These are phyloP conservation scores for Phasianus colchicus DNA, from an alignment of 2,113 vertebrate genomes.

Conservation along the genomic window DNA sequence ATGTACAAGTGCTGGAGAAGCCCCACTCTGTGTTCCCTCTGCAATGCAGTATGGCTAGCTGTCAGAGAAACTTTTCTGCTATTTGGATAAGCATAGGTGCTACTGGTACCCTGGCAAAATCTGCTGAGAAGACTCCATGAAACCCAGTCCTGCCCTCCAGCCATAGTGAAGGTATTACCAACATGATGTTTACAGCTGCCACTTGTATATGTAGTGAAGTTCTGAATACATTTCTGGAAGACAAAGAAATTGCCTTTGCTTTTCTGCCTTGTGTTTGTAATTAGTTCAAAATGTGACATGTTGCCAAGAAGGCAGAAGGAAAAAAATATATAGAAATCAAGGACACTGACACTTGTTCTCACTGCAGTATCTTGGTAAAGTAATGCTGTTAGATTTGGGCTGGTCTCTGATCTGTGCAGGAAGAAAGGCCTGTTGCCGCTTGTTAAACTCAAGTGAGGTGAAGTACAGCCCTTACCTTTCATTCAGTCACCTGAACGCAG, in stretches of 20 bases:
- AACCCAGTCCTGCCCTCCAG: neutral
- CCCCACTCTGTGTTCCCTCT: neutral
- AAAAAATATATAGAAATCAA: slow-evolving; percentile 1
- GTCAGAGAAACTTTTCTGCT: neutral
- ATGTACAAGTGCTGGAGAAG: neutral
- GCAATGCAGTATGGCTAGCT: neutral
- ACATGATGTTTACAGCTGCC: neutral
- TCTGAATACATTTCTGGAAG: neutral
- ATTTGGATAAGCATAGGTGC: neutral
- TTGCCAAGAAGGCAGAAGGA: neutral
- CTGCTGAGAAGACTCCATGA: neutral
- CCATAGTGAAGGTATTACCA: neutral
- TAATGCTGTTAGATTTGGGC: neutral
- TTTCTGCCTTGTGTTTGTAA: neutral
- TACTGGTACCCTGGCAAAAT: neutral
- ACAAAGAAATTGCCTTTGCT: neutral
- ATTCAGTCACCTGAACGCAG: neutral
- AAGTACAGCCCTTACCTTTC: neutral
- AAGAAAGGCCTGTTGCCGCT: neutral
- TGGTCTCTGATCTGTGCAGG: neutral
- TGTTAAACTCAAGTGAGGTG: neutral
- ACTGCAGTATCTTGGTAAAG: neutral
- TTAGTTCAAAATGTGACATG: slow-evolving; percentile 37
- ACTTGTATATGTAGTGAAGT: neutral
- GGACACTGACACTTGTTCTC: neutral